A percentile compares a stretch with the other conserved stretches of the same genome.
Conservation (phyloP, 2,113 vertebrate species). For the Hemiprocne comata region DNA sequence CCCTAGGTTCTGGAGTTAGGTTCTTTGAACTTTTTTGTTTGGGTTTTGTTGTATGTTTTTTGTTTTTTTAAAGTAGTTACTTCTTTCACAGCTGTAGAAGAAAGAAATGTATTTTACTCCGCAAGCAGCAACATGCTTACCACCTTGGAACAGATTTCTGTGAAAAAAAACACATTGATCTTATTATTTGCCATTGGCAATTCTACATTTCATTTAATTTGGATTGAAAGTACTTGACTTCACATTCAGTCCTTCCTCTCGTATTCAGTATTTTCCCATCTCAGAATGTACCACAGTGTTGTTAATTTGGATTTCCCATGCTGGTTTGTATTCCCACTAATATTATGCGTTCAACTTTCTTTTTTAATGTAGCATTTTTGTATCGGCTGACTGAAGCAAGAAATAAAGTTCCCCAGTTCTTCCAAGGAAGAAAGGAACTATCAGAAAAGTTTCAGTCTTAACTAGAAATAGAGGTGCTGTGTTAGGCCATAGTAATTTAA, state of each 20-base stretch:
- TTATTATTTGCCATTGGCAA: background rate
- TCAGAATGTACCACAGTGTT: background rate
- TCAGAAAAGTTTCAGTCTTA: background rate
- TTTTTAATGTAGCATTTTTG: background rate
- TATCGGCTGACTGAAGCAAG: background rate
- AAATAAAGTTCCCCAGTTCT: background rate
- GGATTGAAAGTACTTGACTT: background rate
- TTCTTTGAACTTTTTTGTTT: background rate
- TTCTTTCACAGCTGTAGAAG: background rate
- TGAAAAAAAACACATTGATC: background rate
- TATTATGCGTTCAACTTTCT: background rate
- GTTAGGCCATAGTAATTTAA: rapidly evolving
- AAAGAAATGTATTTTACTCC: background rate
- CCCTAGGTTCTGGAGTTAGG: background rate
- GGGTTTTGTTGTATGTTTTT: background rate
- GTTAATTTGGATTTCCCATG: background rate
- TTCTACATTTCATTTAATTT: background rate
- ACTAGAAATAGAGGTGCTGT: background rate
- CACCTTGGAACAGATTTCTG: background rate
- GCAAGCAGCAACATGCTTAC: background rate
- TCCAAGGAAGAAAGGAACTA: background rate
- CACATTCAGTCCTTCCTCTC: background rate
- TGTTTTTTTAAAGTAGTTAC: background rate
- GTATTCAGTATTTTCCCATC: background rate
- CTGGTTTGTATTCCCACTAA: background rate